Evolutionary conservation across 2,888 invertebrate species (phyloP).

Genomic region (Perdita meconis): DNA sequence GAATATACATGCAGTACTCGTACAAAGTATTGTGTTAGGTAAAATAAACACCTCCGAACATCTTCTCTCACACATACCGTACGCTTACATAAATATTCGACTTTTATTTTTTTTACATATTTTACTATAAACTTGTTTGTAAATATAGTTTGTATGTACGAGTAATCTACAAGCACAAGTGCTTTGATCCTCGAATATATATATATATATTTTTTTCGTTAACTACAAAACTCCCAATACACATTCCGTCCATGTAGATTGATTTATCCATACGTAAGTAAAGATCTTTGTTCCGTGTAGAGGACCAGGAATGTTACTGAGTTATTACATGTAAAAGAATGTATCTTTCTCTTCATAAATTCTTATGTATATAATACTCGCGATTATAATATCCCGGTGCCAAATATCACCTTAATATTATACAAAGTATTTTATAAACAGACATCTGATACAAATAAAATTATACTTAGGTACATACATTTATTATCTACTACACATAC

Average conservation of each 20-base stretch:
- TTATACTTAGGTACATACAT: slow-evolving; percentile 47
- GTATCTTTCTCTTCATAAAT: slow-evolving; percentile 24
- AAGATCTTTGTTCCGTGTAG: slow-evolving; percentile 24
- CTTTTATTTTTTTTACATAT: slow-evolving; percentile 58
- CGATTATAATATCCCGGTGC: slow-evolving; percentile 20
- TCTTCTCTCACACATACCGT: slow-evolving; percentile 44
- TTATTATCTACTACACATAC: slow-evolving; percentile 51
- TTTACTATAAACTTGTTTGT: slow-evolving; percentile 61
- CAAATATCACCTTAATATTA: slow-evolving; percentile 25
- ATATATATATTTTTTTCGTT: too few species aligned
- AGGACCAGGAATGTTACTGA: slow-evolving; percentile 14
- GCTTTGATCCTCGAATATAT: slow-evolving; percentile 17
- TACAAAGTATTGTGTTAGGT: slow-evolving; percentile 48
- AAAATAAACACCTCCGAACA: slow-evolving; percentile 33
- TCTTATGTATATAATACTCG: slow-evolving; percentile 34
- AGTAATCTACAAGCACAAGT: slow-evolving; percentile 32
- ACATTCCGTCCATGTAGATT: slow-evolving; percentile 58
- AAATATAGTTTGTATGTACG: slow-evolving; percentile 42
- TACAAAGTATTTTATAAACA: slow-evolving; percentile 53
- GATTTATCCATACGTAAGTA: slow-evolving; percentile 44
- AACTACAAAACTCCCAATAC: slow-evolving; percentile 45
- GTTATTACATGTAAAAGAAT: slow-evolving; percentile 19
- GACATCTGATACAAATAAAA: slow-evolving; percentile 44
- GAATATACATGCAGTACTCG: slow-evolving; percentile 50
- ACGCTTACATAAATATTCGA: slow-evolving; percentile 53